phyloP scores from a whole-genome alignment of 1,140 invertebrate species.

The Euborellia annulipes region DNA sequence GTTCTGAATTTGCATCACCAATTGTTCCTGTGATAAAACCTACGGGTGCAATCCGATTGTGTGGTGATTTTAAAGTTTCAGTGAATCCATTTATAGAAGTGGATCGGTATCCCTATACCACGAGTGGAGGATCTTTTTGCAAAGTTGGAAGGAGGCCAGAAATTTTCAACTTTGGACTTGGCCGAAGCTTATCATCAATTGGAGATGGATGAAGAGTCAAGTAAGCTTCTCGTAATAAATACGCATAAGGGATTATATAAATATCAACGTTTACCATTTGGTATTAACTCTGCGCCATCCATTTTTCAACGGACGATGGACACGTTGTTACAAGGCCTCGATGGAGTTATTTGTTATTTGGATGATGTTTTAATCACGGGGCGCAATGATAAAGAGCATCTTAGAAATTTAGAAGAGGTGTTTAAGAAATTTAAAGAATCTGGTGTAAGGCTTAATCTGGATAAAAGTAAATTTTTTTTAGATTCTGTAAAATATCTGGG shows the following conservation, averaged over 20 bases:
- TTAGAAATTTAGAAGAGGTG: slow-evolving; percentile 11
- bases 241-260: slow-evolving; percentile 1
- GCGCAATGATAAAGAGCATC: not conserved
- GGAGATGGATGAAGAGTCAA: slow-evolving; percentile 15
- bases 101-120: slow-evolving; percentile 10
- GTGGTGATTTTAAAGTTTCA: slow-evolving; percentile 21
- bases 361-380: slow-evolving; percentile 1
- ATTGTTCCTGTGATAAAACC: slow-evolving; percentile 3
- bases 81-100: slow-evolving; percentile 14
- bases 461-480: slow-evolving; percentile 23
- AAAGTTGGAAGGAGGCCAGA: slow-evolving; percentile 14
- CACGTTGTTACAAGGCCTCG: slow-evolving; percentile 1
- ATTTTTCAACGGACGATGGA: slow-evolving; percentile 2
- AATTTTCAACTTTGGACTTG: slow-evolving; percentile 21
- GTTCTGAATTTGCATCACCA: too few species aligned
- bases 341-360: not conserved
- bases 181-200: slow-evolving; percentile 23
- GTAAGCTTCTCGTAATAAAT: slow-evolving; percentile 1
- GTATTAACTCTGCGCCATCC: not conserved
- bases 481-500: slow-evolving; percentile 22
- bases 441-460: slow-evolving; percentile 20
- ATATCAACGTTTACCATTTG: not conserved
- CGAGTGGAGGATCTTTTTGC: slow-evolving; percentile 10
- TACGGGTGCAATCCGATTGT: slow-evolving; percentile 19
- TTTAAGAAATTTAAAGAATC: slow-evolving; percentile 13